Conservation (phyloP, 2,888 invertebrate species). For the Ectropis crepuscularia region DNA sequence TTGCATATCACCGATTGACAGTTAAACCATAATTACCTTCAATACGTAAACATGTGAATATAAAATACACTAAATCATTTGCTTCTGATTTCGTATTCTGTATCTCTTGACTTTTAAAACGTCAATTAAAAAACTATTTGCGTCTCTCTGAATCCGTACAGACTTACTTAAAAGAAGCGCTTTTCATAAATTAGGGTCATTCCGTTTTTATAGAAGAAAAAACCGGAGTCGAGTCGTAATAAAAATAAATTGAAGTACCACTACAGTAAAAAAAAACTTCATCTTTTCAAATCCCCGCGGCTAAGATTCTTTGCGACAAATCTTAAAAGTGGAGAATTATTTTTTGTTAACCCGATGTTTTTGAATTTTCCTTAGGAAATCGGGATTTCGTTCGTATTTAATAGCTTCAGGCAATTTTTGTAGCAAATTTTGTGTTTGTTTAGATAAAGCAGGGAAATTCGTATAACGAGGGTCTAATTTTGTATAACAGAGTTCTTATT, state of each 20-base stretch:
- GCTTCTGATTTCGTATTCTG: too few relatives aligned
- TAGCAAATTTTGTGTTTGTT: too few relatives aligned
- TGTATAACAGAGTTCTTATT: too few relatives aligned
- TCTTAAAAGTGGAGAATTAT: slow-evolving; percentile 11
- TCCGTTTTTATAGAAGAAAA: slow-evolving; percentile 3
- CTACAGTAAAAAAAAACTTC: slow-evolving; percentile 29
- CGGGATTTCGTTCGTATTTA: too few relatives aligned
- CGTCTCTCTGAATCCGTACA: not conserved
- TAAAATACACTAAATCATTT: too few relatives aligned
- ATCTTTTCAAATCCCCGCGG: slow-evolving; percentile 21
- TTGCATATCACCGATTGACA: too few relatives aligned
- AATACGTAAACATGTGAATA: too few relatives aligned
- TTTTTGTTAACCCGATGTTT: slow-evolving; percentile 9
- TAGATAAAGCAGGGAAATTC: too few relatives aligned
- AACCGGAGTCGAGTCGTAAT: slow-evolving; percentile 16
- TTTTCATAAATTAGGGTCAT: slow-evolving; percentile 21
- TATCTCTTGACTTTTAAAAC: not conserved
- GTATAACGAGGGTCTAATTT: too few relatives aligned
- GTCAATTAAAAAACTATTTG: slow-evolving; percentile 11
- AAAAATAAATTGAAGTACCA: slow-evolving; percentile 32
- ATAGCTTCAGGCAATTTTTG: too few relatives aligned
- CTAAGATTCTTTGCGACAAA: slow-evolving; percentile 11
- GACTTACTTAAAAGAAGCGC: slow-evolving; percentile 10
- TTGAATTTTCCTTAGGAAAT: not conserved
- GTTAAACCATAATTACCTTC: too few relatives aligned